phyloP scores from a whole-genome alignment of 1,140 invertebrate genomes.

The Zaprionus vittiger region DNA sequence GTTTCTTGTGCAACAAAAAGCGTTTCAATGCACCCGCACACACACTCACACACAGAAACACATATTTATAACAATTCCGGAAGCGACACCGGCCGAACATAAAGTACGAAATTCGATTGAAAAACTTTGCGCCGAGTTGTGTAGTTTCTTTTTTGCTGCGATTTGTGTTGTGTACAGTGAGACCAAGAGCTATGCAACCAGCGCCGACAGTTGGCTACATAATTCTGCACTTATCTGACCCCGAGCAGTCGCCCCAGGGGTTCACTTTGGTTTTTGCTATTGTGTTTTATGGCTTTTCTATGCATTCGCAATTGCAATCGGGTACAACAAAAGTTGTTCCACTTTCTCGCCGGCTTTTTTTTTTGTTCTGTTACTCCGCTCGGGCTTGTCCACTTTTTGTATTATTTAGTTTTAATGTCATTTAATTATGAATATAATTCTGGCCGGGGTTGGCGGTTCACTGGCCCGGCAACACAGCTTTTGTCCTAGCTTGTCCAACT shows the following conservation, averaged over 20 bases:
- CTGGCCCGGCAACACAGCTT: slow-evolving; percentile 30
- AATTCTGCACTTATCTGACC: slow-evolving; percentile 79
- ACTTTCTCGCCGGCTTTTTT: slow-evolving; percentile 8
- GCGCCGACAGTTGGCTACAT: slow-evolving; percentile 48
- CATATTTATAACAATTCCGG: slow-evolving; percentile 32
- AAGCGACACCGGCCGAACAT: slow-evolving; percentile 51
- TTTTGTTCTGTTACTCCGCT: not conserved
- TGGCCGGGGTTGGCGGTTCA: slow-evolving; percentile 27
- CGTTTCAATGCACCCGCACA: slow-evolving; percentile 15
- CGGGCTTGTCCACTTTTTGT: slow-evolving; percentile 2
- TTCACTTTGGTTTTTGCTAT: slow-evolving; percentile 53
- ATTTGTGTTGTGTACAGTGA: slow-evolving; percentile 16
- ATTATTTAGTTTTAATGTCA: slow-evolving; percentile 63
- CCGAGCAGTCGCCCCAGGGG: slow-evolving; percentile 43
- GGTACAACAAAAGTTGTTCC: slow-evolving; percentile 42
- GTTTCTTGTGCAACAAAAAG: slow-evolving; percentile 41
- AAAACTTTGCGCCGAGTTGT: slow-evolving; percentile 64
- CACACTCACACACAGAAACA: slow-evolving; percentile 31
- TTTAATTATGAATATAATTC: slow-evolving; percentile 73
- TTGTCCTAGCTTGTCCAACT: slow-evolving; percentile 32
- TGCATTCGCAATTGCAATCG: slow-evolving; percentile 66
- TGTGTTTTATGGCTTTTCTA: slow-evolving; percentile 75
- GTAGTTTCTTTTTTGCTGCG: slow-evolving; percentile 15
- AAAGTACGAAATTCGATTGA: slow-evolving; percentile 72
- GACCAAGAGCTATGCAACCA: slow-evolving; percentile 19